Conservation (phyloP, 2,113 vertebrate genomes). For the Lates calcarifer region DNA sequence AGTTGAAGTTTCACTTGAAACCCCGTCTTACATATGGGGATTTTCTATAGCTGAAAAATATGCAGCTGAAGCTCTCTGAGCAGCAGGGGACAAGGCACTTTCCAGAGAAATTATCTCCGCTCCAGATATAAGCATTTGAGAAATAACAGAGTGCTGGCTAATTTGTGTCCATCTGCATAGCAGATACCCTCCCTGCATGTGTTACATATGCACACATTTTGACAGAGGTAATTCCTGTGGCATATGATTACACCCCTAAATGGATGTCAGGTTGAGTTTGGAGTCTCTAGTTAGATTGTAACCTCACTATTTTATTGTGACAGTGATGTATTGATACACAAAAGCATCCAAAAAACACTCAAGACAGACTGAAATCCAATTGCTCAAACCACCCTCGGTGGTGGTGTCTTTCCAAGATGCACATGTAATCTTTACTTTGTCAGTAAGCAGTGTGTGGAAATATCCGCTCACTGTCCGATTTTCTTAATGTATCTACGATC, state of each 20-base stretch:
- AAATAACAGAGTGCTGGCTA: slow-evolving; percentile 11
- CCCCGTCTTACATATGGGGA: not conserved
- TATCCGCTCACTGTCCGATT: not conserved
- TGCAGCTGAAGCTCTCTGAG: not conserved
- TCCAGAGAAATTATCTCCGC: slow-evolving; percentile 9
- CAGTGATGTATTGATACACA: not conserved
- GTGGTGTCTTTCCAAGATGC: not conserved
- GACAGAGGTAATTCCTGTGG: slow-evolving; percentile 11
- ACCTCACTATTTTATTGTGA: not conserved
- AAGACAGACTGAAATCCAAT: not conserved
- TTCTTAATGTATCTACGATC: not conserved
- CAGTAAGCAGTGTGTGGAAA: not conserved
- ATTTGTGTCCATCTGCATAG: slow-evolving; percentile 29
- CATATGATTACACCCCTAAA: slow-evolving; percentile 24
- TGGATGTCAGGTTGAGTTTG: slow-evolving; percentile 27
- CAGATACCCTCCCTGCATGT: slow-evolving; percentile 10
- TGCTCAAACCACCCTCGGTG: no score
- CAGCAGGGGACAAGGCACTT: not conserved
- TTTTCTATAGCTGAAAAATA: slow-evolving; percentile 15
- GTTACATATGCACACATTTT: slow-evolving; percentile 12
- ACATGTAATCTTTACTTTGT: not conserved
- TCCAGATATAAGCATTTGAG: not conserved
- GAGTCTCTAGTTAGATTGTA: slow-evolving; percentile 20
- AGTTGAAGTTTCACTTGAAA: slow-evolving; percentile 24
- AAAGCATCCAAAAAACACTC: not conserved